Evolutionary conservation across 2,888 invertebrate genomes (phyloP).

Genomic region (Dysmachus trigonus): DNA sequence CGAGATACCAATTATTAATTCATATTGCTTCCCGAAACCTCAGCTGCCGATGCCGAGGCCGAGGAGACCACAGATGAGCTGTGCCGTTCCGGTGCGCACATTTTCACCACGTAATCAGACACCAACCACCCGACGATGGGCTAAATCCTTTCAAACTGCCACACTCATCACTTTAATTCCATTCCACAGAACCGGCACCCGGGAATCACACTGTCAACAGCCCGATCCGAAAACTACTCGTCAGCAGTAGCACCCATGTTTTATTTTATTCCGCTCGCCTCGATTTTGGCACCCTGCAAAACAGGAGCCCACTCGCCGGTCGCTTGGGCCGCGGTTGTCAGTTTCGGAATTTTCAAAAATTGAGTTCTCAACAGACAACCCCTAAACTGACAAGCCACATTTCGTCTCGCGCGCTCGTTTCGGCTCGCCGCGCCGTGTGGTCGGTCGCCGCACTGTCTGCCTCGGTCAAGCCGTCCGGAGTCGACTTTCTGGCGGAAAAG

Average conservation of each 20-base stretch:
- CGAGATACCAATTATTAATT: background rate
- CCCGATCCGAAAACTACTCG: background rate
- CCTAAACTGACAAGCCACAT: background rate
- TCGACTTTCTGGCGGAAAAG: background rate
- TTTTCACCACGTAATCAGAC: background rate
- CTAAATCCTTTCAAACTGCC: background rate
- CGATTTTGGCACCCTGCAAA: background rate
- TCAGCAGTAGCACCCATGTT: background rate
- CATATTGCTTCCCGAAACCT: background rate
- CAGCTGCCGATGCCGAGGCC: background rate
- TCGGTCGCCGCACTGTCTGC: background rate
- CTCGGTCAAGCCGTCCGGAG: background rate
- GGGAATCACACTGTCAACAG: background rate
- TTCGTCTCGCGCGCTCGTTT: background rate
- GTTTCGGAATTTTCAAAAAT: background rate
- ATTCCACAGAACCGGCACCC: background rate
- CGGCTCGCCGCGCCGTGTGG: background rate
- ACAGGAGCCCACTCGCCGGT: background rate
- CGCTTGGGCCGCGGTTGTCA: background rate
- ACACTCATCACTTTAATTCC: conserved; percentile 6
- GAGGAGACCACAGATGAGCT: background rate
- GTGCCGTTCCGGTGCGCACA: background rate
- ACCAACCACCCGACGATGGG: background rate
- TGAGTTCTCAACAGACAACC: background rate
- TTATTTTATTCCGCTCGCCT: too few species aligned